Conservation (phyloP, 2,888 invertebrate species). For the Ditylenchus weischeri region DNA sequence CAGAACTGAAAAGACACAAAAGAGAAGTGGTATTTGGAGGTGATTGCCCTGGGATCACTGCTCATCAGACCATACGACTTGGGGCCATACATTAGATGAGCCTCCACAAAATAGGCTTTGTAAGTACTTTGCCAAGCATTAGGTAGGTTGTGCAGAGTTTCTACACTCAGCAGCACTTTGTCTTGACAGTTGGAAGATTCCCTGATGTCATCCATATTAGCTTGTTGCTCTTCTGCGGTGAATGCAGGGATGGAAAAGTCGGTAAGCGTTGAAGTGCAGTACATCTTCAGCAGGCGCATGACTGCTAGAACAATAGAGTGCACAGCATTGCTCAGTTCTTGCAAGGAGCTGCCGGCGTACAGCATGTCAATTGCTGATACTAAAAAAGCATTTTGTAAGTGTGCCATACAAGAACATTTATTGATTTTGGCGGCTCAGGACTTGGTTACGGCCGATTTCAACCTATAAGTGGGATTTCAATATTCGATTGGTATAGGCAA, state of each 20-base stretch:
- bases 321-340: slow-evolving; percentile 12
- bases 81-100: slow-evolving; percentile 46
- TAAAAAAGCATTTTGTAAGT: no score
- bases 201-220: slow-evolving; percentile 2
- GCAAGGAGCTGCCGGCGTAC: no score
- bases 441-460: no score
- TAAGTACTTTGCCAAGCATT: slow-evolving; percentile 40
- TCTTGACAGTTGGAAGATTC: slow-evolving; percentile 22
- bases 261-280: slow-evolving; percentile 27
- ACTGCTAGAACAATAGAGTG: slow-evolving; percentile 25
- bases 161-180: slow-evolving; percentile 52
- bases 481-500: no score
- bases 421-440: no score
- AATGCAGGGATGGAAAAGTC: slow-evolving; percentile 29
- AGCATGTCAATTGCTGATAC: no score
- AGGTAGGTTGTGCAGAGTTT: slow-evolving; percentile 56
- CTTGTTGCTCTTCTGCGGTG: slow-evolving; percentile 1
- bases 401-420: no score
- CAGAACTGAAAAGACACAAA: slow-evolving; percentile 43
- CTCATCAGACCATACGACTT: slow-evolving; percentile 21
- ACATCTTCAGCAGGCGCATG: slow-evolving; percentile 24
- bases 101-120: slow-evolving; percentile 39
- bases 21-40: slow-evolving; percentile 30
- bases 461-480: no score
- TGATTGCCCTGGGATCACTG: slow-evolving; percentile 9